phyloP scores from a whole-genome alignment of 2,888 invertebrate genomes.

The Philopedon plagiatum region DNA sequence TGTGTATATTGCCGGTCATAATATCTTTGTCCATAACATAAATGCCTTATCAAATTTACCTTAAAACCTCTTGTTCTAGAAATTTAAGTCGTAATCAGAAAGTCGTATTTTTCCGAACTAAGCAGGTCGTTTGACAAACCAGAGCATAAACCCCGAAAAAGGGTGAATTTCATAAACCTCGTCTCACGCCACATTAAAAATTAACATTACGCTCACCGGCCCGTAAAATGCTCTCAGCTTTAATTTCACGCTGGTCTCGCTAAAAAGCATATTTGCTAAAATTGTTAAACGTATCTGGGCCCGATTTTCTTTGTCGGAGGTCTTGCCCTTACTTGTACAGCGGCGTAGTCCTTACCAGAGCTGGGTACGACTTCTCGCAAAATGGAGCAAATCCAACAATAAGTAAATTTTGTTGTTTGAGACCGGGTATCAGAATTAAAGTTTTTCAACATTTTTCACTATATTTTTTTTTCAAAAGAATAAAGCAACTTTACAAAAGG shows the following conservation, averaged over 20 bases:
- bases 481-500: no score
- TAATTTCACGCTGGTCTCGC: constrained; percentile 48
- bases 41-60: no score
- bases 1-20: no score
- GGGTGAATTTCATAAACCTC: constrained; percentile 45
- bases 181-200: constrained; percentile 41
- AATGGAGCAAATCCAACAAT: no score
- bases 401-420: no score
- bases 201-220: constrained; percentile 46
- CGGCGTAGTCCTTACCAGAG: not conserved
- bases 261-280: constrained; percentile 48
- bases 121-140: constrained; percentile 14
- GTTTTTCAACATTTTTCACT: no score
- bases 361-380: no score
- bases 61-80: no score
- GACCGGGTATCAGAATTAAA: no score
- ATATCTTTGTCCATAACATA: no score
- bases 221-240: constrained; percentile 48
- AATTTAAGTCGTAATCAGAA: no score
- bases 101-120: not conserved
- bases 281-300: constrained; percentile 48
- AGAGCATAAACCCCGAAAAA: constrained; percentile 15
- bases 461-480: no score
- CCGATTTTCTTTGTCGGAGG: constrained; percentile 45
- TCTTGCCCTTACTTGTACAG: constrained; percentile 23